phyloP scores from a whole-genome alignment of 1,140 invertebrate species.

The Saccostrea glomerata region DNA sequence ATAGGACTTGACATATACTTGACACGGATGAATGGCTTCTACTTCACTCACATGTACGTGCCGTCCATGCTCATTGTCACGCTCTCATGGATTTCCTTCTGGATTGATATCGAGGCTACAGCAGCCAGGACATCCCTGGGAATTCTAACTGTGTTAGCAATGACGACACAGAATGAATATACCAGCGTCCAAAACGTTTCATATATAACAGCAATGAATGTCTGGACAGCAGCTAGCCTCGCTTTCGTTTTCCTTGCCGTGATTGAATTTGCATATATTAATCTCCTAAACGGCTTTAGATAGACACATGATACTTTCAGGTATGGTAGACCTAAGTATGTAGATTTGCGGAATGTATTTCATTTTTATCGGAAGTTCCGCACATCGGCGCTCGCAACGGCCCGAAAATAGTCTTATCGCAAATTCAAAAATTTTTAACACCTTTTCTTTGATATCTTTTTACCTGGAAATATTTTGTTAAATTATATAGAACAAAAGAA shows the following conservation, averaged over 20 bases:
- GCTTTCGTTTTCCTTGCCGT: slow-evolving; percentile 59
- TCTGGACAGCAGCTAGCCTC: slow-evolving; percentile 78
- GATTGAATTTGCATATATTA: slow-evolving; percentile 58
- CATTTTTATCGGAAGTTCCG: no score
- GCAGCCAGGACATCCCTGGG: slow-evolving; percentile 82
- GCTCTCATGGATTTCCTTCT: slow-evolving; percentile 92
- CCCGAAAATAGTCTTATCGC: no score
- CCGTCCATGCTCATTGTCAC: slow-evolving; percentile 96
- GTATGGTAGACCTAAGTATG: no score
- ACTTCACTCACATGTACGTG: slow-evolving; percentile 94
- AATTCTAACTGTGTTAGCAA: slow-evolving; percentile 77
- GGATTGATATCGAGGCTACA: slow-evolving; percentile 84
- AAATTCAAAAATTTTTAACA: no score
- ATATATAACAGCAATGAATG: slow-evolving; percentile 63
- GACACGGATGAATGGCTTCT: slow-evolving; percentile 93
- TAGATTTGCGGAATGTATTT: no score
- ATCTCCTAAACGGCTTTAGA: no score
- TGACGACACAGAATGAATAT: slow-evolving; percentile 67
- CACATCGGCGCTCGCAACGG: no score
- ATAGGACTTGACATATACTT: slow-evolving; percentile 91
- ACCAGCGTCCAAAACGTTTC: slow-evolving; percentile 59
- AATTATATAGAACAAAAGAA: no score
- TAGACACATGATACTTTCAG: no score
- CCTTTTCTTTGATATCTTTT: no score
- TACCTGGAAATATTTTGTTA: no score